Evolutionary conservation across 1,140 invertebrate genomes (phyloP), one percentile per base, ranked within the genome.

Genomic region (Dendrolimus kikuchii): DNA sequence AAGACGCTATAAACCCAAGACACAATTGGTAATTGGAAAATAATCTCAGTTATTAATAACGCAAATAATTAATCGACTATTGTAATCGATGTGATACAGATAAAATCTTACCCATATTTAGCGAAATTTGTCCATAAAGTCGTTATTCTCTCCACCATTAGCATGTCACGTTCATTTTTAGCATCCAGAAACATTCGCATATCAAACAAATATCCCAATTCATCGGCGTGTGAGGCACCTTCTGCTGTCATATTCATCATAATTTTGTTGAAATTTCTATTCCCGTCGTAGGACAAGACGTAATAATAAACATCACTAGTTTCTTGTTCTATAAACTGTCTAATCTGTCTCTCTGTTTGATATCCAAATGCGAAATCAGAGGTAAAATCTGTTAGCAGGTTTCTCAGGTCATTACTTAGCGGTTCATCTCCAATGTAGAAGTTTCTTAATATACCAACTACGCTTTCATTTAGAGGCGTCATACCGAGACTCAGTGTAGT

Each of bases 101-200:
- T n/a, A 45, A 7, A 6, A 5, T 6, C 64, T 55, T 49, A 68
- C 70, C 70, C 62, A 41, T 59, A 73, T 51, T 72, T 72, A 40
- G 52, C 62, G n/a, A 72, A 72, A 49, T 72, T 67, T 2, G 69
- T 60, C 69, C 70, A 73, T 37, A 73, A 5, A 4, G 57, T 60
- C 1, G 67, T 68, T 10, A 73, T 62, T 9, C 61, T 49, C 36
- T 73, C 60, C 0, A 64, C 48, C 3, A 64, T 55, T 3, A 64
- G 5, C 46, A 62, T 50, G 38, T 75, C 70, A 38, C 64, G 59
- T 5, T 23, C 37, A 9, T 38, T 39, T 9, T 49, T 10, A 40
- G 48, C 10, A n/a, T 7, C 42, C 5, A 43, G 8, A 9, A n/a
- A n/a, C 47, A 49, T 49, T 6, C 10, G 40, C n/a, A 49, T 40